Percentiles rank a stretch among this genome's conserved stretches.
Conservation (phyloP, 2,797 vertebrate genomes). For the Ctenopoma multispine region DNA sequence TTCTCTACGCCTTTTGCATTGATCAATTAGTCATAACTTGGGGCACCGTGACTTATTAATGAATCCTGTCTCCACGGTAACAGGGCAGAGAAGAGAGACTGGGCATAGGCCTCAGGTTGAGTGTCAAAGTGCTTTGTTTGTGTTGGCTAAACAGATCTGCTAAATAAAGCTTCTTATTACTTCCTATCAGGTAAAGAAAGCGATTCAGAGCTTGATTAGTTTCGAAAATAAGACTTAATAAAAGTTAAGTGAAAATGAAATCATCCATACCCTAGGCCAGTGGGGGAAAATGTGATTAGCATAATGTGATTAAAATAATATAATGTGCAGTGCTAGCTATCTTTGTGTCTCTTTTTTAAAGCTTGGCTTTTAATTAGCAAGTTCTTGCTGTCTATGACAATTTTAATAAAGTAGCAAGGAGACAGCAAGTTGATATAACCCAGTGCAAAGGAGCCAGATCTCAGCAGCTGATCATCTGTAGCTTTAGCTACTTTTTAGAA, state of each 20-base stretch:
- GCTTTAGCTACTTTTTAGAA: not conserved
- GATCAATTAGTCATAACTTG: constrained; percentile 73
- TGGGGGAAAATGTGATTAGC: constrained; percentile 37
- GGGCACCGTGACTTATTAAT: constrained; percentile 66
- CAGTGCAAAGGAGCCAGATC: constrained; percentile 6
- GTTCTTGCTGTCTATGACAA: constrained; percentile 11
- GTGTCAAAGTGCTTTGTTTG: constrained; percentile 30
- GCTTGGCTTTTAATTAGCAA: constrained; percentile 49
- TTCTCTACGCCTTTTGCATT: constrained; percentile 57
- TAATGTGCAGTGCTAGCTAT: constrained; percentile 33
- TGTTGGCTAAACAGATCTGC: constrained; percentile 21
- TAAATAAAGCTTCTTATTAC: constrained; percentile 1
- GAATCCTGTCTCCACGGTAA: constrained; percentile 73
- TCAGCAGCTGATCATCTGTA: not conserved
- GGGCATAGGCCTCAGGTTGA: constrained; percentile 11
- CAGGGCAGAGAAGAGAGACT: constrained; percentile 47
- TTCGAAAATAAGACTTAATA: constrained; percentile 5
- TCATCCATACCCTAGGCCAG: constrained; percentile 15
- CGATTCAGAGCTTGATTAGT: constrained; percentile 22
- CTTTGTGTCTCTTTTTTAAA: constrained; percentile 30
- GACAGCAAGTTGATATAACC: constrained; percentile 4
- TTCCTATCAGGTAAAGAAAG: constrained; percentile 10
- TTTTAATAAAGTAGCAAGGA: constrained; percentile 39
- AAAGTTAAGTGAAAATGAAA: constrained; percentile 33
- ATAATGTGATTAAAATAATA: constrained; percentile 55